Percentiles rank a stretch among this genome's conserved stretches.
phyloP scores from a whole-genome alignment of 2,113 vertebrate species.

The Benitochromis conjunctus region DNA sequence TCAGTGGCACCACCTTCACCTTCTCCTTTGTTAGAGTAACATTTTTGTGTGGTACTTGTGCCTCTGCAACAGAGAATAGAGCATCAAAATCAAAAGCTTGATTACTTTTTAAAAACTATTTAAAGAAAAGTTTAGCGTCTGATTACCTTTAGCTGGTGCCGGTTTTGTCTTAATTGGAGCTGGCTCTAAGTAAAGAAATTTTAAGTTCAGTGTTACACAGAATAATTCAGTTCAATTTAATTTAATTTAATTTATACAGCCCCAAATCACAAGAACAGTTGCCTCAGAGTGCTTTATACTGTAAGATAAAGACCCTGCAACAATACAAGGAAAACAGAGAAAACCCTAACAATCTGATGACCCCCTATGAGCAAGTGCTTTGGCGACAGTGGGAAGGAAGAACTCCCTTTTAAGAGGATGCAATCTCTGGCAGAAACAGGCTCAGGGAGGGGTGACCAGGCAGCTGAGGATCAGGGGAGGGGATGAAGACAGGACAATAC shows the following conservation, averaged over 20 bases:
- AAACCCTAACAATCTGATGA: background rate
- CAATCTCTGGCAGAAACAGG: background rate
- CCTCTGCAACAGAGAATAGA: slow-evolving; percentile 4
- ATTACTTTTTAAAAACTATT: background rate
- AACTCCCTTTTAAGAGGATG: background rate
- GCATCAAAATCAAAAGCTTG: background rate
- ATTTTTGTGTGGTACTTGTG: slow-evolving; percentile 28
- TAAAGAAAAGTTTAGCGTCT: background rate
- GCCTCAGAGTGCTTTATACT: background rate
- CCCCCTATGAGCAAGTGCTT: background rate
- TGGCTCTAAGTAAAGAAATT: background rate
- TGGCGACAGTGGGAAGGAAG: background rate
- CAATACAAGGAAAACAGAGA: background rate
- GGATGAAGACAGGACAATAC: background rate
- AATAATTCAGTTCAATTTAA: background rate
- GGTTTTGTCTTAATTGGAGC: background rate
- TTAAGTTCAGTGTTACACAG: background rate
- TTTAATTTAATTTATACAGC: background rate
- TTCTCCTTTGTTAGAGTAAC: slow-evolving; percentile 42
- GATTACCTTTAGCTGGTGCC: slow-evolving; percentile 23
- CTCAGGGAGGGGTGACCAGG: background rate
- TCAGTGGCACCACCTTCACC: slow-evolving; percentile 40
- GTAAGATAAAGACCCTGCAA: background rate
- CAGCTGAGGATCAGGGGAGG: too few relatives aligned
- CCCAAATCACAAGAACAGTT: background rate